phyloP scores from a whole-genome alignment of 2,797 vertebrate genomes.

The Malurus leucopterus region DNA sequence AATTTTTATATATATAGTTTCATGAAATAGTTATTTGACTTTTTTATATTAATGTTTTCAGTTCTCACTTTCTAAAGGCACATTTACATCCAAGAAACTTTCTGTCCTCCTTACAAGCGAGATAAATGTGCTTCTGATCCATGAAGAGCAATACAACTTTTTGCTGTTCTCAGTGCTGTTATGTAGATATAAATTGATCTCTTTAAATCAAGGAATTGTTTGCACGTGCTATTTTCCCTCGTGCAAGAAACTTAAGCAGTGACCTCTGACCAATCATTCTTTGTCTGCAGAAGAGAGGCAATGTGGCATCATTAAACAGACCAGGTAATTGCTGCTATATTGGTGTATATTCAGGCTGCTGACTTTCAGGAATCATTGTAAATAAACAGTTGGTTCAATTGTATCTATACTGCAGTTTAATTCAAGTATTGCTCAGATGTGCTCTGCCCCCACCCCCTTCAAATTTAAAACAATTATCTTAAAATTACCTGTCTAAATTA shows the following conservation, averaged over 20 bases:
- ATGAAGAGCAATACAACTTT: constrained; percentile 2
- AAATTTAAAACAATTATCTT: background rate
- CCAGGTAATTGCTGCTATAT: constrained; percentile 45
- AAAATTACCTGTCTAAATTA: background rate
- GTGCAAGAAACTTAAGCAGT: background rate
- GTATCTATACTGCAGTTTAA: constrained; percentile 29
- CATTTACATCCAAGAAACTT: constrained; percentile 69
- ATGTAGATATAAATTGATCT: background rate
- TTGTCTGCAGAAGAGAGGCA: constrained; percentile 12
- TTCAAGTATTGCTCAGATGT: background rate
- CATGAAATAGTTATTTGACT: constrained; percentile 70
- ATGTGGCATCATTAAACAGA: constrained; percentile 13
- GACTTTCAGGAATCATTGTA: constrained; percentile 50
- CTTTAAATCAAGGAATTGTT: constrained; percentile 4
- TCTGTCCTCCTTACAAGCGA: constrained; percentile 37
- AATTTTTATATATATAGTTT: constrained; percentile 74
- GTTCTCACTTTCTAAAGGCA: constrained; percentile 70
- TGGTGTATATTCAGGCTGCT: constrained; percentile 49
- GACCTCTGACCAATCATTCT: constrained; percentile 37
- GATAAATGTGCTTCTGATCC: constrained; percentile 11
- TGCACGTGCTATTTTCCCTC: background rate
- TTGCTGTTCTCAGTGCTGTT: constrained; percentile 6
- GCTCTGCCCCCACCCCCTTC: background rate
- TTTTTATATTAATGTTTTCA: constrained; percentile 71
- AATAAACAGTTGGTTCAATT: constrained; percentile 51